Conservation (phyloP, 2,113 vertebrate species). For the Noctilio leporinus region DNA sequence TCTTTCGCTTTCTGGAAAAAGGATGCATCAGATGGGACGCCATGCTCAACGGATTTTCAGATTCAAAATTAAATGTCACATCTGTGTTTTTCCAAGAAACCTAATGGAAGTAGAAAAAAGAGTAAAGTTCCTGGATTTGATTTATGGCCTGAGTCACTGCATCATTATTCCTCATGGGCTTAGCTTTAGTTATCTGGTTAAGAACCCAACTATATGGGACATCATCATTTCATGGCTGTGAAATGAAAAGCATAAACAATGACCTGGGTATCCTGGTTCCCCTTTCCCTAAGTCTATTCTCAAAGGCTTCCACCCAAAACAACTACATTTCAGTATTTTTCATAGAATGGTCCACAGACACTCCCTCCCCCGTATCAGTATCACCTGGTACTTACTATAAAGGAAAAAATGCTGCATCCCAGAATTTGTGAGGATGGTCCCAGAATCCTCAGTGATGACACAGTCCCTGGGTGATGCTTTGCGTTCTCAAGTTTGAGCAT, state of each 20-base stretch:
- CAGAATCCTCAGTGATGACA: not conserved
- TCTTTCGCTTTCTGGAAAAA: slow-evolving; percentile 72
- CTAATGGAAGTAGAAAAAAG: slow-evolving; percentile 6
- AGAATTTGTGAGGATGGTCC: not conserved
- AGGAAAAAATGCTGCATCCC: not conserved
- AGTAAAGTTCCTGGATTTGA: too few species aligned
- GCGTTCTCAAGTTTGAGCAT: not conserved
- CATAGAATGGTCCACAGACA: not conserved
- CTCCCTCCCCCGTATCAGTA: too few species aligned
- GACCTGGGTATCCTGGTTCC: not conserved
- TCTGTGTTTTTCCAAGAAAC: not conserved
- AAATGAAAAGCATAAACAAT: not conserved
- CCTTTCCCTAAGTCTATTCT: not conserved
- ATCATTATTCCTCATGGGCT: not conserved
- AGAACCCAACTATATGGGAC: not conserved
- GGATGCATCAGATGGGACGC: slow-evolving; percentile 72
- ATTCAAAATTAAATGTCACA: not conserved
- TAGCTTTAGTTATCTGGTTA: not conserved
- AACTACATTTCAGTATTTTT: not conserved
- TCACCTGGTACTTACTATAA: not conserved
- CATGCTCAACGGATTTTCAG: slow-evolving; percentile 59
- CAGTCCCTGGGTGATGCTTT: not conserved
- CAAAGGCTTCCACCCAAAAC: not conserved
- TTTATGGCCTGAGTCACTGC: not conserved
- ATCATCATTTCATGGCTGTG: not conserved